phyloP scores from a whole-genome alignment of 2,888 invertebrate genomes.

The Ligdia adustata region DNA sequence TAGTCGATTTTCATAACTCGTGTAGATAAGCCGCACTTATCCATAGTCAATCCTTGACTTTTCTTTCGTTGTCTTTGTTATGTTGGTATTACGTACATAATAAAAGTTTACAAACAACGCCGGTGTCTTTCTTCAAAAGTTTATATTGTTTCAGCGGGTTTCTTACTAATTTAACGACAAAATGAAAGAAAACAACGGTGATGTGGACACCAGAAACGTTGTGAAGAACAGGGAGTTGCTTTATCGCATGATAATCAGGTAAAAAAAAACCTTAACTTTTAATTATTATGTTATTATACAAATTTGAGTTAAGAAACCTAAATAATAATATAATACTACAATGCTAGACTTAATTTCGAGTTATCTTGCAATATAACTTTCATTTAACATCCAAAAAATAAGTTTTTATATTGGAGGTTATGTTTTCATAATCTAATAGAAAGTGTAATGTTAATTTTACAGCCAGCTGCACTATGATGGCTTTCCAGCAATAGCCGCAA shows the following conservation, averaged over 20 bases:
- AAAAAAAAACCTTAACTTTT: constrained; percentile 23
- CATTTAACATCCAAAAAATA: neutral
- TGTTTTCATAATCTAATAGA: no score
- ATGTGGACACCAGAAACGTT: constrained; percentile 89
- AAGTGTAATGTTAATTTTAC: constrained; percentile 33
- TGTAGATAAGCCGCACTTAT: neutral
- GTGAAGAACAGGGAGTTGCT: constrained; percentile 95
- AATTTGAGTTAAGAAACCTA: no score
- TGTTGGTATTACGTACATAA: neutral
- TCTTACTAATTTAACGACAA: constrained; percentile 11
- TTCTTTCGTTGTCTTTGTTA: neutral
- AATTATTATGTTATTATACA: no score
- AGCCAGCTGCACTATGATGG: constrained; percentile 99
- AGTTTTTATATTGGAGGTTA: constrained; percentile 25
- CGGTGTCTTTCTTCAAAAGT: neutral
- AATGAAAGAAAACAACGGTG: constrained; percentile 71
- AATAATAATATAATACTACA: no score
- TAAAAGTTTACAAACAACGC: constrained; percentile 17
- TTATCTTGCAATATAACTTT: neutral
- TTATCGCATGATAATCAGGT: constrained; percentile 96
- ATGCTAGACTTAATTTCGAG: no score
- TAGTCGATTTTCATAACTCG: constrained; percentile 18
- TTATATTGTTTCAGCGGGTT: neutral
- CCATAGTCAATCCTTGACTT: neutral
- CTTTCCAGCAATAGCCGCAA: constrained; percentile 95